Evolutionary conservation across 2,797 vertebrate species (phyloP).

Genomic region (Bradypodion ventrale): DNA sequence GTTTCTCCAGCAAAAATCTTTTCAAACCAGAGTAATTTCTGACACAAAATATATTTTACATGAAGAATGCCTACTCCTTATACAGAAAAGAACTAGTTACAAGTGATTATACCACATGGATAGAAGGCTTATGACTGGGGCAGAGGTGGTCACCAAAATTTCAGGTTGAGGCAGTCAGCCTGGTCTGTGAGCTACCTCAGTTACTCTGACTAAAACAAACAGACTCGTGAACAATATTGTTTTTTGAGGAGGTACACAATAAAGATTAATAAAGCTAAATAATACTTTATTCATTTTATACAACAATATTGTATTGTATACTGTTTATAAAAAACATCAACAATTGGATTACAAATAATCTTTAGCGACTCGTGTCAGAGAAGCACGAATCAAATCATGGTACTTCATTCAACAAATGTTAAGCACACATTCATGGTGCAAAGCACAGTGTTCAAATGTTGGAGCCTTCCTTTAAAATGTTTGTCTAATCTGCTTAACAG

Average conservation of each 20-base stretch:
- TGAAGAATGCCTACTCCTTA: too few relatives aligned
- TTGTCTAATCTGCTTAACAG: constrained; percentile 16
- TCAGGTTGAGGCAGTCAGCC: too few relatives aligned
- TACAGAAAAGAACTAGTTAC: too few relatives aligned
- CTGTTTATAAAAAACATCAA: constrained; percentile 30
- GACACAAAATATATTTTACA: too few relatives aligned
- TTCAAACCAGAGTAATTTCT: too few relatives aligned
- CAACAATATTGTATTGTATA: not conserved
- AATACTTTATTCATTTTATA: constrained; percentile 18
- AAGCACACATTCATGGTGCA: constrained; percentile 62
- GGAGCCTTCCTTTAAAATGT: constrained; percentile 11
- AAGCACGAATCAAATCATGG: constrained; percentile 57
- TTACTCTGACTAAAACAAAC: not conserved
- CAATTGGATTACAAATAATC: not conserved
- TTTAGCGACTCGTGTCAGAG: too few relatives aligned
- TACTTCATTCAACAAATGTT: constrained; percentile 54
- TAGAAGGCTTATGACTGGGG: too few relatives aligned
- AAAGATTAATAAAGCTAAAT: constrained; percentile 33
- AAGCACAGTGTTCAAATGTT: constrained; percentile 59
- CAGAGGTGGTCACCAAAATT: too few relatives aligned
- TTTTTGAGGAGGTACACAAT: not conserved
- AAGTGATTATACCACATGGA: too few relatives aligned
- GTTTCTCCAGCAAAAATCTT: too few relatives aligned
- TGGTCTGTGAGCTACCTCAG: too few relatives aligned
- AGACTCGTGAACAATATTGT: constrained; percentile 31